Evolutionary conservation across 2,888 invertebrate genomes (phyloP), one percentile per base, ranked within the genome.

Genomic region (Acrocera orbiculus): DNA sequence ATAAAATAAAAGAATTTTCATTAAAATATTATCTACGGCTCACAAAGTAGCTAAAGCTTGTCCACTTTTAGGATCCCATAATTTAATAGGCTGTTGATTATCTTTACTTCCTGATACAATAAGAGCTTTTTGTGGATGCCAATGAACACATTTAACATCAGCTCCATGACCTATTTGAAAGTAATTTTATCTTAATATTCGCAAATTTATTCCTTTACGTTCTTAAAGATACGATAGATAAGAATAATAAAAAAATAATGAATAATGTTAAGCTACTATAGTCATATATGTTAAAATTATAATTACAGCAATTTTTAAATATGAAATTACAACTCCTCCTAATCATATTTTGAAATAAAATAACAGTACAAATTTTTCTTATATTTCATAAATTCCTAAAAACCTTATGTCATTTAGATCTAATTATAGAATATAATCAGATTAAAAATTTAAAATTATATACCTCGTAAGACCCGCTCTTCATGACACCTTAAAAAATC

Each of bases 21-120:
- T n/a, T 4, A 2, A 17, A 10, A 6, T 33, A 5, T 13, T 15
- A 11, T 22, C 16, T 20, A 30, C 29, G 28, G 67, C 73, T 69
- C 67, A 83, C 70, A 98, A 65, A 24, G 96, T 98, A 13, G 95
- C 90, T 34, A 98, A 64, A 27, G 93, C 89, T 43, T 83, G 80
- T 5, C 95, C 96, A 35, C 82, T 80, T 58, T 92, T 93, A 4
- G 98, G 95, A 67, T 98, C 98, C 98, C 98, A 99, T 31, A 99
- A 64, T 61, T 98, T 99, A 24, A 99, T 87, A 4, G 98, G 98
- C 55, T 99, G 98, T 54, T 99, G 98, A 56, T 93, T 95, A 59
- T 99, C 98, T 65, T 98, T 95, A 57, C 95, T 96, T 11, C 98
- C 98, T 3, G 96, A 96, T 25, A 92, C 90, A 47, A 99, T 78